A percentile compares a stretch with the other conserved stretches of the same genome.
These are phyloP conservation scores for Calliscelio sp. DNA, from an alignment of 2,888 invertebrate genomes.

Conservation along the genomic window DNA sequence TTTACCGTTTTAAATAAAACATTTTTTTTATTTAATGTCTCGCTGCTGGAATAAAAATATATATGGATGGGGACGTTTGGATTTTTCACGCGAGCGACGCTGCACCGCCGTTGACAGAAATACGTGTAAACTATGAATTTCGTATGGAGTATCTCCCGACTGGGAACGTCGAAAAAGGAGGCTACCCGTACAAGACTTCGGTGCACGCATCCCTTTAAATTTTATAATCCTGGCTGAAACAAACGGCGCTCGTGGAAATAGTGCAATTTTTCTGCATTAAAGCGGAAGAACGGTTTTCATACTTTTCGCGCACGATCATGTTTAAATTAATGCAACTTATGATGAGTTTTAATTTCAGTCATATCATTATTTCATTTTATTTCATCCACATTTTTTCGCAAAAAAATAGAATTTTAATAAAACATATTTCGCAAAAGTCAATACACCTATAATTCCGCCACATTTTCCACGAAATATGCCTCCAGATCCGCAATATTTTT, in stretches of 20 bases:
- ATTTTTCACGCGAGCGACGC: conserved; percentile 44
- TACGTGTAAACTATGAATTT: conserved; percentile 69
- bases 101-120: conserved; percentile 61
- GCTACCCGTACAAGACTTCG: conserved; percentile 48
- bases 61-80: conserved; percentile 24
- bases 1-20: conserved; percentile 54
- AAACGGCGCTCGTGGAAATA: conserved; percentile 41
- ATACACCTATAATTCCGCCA: too few species aligned
- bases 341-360: too few species aligned
- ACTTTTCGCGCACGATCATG: conserved; percentile 32
- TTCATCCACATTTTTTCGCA: too few species aligned
- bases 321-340: conserved; percentile 50
- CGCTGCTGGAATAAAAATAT: conserved; percentile 38
- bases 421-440: too few species aligned
- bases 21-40: conserved; percentile 57
- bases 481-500: too few species aligned
- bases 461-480: too few species aligned
- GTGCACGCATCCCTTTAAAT: conserved; percentile 50
- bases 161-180: conserved; percentile 45
- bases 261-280: conserved; percentile 46
- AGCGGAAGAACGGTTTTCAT: conserved; percentile 9
- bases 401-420: too few species aligned
- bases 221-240: conserved; percentile 59
- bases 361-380: too few species aligned
- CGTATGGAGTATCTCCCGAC: conserved; percentile 56